Conservation (phyloP, 1,140 invertebrate genomes). For the Drosophila pseudoobscura region DNA sequence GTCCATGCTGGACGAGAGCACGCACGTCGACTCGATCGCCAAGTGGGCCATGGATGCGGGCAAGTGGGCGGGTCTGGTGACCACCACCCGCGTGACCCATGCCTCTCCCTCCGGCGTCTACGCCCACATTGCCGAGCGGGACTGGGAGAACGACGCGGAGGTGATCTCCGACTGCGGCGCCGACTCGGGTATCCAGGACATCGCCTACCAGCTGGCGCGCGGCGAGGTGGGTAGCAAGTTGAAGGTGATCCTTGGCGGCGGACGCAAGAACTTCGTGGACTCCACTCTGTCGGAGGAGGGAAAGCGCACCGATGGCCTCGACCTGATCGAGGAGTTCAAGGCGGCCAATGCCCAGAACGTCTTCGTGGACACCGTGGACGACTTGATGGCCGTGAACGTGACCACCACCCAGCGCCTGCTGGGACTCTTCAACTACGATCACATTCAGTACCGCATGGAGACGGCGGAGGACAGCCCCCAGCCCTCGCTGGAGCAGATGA, state of each 20-base stretch:
- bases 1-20: slow-evolving; percentile 84
- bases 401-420: slow-evolving; percentile 81
- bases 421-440: slow-evolving; percentile 84
- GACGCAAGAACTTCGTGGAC: slow-evolving; percentile 88
- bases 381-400: slow-evolving; percentile 82
- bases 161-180: slow-evolving; percentile 80
- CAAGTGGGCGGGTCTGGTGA: slow-evolving; percentile 91
- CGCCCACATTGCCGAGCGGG: slow-evolving; percentile 88
- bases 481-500: slow-evolving; percentile 91
- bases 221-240: slow-evolving; percentile 86
- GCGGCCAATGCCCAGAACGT: slow-evolving; percentile 67
- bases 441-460: slow-evolving; percentile 85
- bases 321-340: slow-evolving; percentile 89
- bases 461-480: slow-evolving; percentile 83
- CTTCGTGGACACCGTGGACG: slow-evolving; percentile 87
- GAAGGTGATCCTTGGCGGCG: slow-evolving; percentile 90
- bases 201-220: slow-evolving; percentile 89
- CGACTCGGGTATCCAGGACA: slow-evolving; percentile 86
- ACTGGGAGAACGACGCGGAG: slow-evolving; percentile 90
- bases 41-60: slow-evolving; percentile 89
- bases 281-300: slow-evolving; percentile 46
- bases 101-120: slow-evolving; percentile 90
- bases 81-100: slow-evolving; percentile 92
- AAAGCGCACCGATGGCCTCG: slow-evolving; percentile 87
- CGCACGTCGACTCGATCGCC: slow-evolving; percentile 87